Evolutionary conservation across 2,797 vertebrate genomes (phyloP).

Genomic region (Onychomys leucogaster): DNA sequence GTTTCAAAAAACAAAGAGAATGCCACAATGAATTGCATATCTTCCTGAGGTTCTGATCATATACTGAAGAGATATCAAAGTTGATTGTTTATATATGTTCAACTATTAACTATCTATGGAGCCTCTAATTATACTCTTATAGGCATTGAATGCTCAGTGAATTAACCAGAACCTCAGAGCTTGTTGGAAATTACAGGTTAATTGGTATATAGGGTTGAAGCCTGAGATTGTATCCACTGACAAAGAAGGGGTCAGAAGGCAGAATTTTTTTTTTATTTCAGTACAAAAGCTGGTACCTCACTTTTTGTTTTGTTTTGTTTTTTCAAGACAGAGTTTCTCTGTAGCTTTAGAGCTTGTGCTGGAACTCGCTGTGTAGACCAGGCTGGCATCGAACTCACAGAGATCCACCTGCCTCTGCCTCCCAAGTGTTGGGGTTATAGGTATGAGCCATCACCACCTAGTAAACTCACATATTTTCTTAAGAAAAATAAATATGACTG

Average conservation of each 20-base stretch:
- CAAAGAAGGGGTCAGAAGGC: not conserved
- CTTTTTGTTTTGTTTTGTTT: no score
- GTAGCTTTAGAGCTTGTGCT: no score
- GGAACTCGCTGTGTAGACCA: no score
- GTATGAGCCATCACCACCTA: no score
- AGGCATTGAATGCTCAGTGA: not conserved
- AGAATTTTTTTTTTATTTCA: not conserved
- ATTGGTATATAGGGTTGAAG: not conserved
- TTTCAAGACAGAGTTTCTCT: no score
- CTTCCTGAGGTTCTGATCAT: conserved; percentile 4
- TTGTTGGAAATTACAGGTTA: not conserved
- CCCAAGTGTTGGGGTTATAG: no score
- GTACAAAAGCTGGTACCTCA: not conserved
- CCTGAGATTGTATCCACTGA: not conserved
- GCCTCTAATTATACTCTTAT: not conserved
- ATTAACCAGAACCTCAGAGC: not conserved
- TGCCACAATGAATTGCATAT: not conserved
- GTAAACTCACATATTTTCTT: not conserved
- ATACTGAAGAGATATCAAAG: conserved; percentile 39
- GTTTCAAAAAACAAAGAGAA: conserved; percentile 41
- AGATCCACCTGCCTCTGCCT: no score
- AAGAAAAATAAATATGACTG: not conserved
- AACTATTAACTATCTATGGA: conserved; percentile 25
- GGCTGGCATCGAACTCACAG: no score
- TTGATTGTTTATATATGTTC: not conserved